Conservation (phyloP, 2,113 vertebrate genomes). For the Pteronura brasiliensis region DNA sequence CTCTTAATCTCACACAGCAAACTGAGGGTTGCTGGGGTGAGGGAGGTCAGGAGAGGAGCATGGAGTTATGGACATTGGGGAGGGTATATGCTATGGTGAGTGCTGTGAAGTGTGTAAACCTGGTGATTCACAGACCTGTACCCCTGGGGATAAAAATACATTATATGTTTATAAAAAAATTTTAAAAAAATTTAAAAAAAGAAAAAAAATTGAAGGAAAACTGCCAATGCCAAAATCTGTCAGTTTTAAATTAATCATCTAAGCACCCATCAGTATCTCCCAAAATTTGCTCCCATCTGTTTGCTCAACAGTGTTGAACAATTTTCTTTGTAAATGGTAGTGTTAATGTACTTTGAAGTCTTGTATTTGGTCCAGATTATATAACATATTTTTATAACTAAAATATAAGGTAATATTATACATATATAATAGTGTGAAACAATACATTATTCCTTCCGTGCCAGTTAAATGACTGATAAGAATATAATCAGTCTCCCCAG, state of each 20-base stretch:
- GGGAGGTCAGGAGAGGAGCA: too few species aligned
- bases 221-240: neutral
- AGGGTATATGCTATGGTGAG: too few species aligned
- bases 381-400: slow-evolving; percentile 53
- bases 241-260: slow-evolving; percentile 54
- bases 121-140: too few species aligned
- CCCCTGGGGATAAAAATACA: too few species aligned
- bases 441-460: slow-evolving; percentile 62
- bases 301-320: slow-evolving; percentile 37
- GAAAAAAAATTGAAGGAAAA: slow-evolving; percentile 5
- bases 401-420: slow-evolving; percentile 19
- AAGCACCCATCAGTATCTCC: slow-evolving; percentile 39
- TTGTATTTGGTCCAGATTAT: slow-evolving; percentile 69
- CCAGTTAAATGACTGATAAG: slow-evolving; percentile 37
- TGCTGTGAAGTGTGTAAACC: too few species aligned
- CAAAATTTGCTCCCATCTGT: slow-evolving; percentile 43
- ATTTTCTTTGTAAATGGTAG: slow-evolving; percentile 63
- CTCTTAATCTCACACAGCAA: too few species aligned
- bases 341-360: slow-evolving; percentile 58
- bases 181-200: too few species aligned
- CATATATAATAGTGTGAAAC: slow-evolving; percentile 56
- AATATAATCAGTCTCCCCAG: slow-evolving; percentile 27
- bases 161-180: too few species aligned
- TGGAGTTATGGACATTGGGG: too few species aligned
- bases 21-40: too few species aligned